A percentile compares a stretch with the other conserved stretches of the same genome.
These are phyloP conservation scores for Psephotus haematonotus DNA, from an alignment of 2,113 vertebrate genomes.

Conservation along the genomic window DNA sequence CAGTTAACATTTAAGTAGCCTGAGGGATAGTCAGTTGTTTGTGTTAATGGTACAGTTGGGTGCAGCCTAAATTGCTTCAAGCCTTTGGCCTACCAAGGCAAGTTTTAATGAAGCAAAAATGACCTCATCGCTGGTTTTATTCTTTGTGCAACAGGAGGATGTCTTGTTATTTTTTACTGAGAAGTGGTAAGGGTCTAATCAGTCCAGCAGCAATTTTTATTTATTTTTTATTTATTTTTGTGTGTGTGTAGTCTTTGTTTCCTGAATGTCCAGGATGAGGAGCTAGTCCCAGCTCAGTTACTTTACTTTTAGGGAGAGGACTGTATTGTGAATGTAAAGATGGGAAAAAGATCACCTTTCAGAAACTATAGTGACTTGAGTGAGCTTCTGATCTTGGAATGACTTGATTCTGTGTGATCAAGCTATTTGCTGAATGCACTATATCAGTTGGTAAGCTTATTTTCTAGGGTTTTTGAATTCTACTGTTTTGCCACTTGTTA, in stretches of 20 bases:
- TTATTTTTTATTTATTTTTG: not conserved
- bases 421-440: not conserved
- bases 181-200: not conserved
- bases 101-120: not conserved
- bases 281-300: not conserved
- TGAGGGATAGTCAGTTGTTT: conserved; percentile 17
- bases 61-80: conserved; percentile 7
- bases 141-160: not conserved
- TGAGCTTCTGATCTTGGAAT: not conserved
- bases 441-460: not conserved
- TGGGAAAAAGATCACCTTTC: not conserved
- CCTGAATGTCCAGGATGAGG: not conserved
- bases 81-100: not conserved
- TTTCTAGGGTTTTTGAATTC: not conserved
- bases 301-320: not conserved
- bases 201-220: not conserved
- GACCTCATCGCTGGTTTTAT: not conserved
- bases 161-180: not conserved
- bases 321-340: not conserved
- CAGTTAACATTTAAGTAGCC: not conserved
- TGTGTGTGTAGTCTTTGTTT: not conserved
- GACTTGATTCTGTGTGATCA: not conserved
- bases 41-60: not conserved
- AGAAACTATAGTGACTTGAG: not conserved
- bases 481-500: not conserved